phyloP scores from a whole-genome alignment of 2,888 invertebrate genomes.

The Junonia oenone region DNA sequence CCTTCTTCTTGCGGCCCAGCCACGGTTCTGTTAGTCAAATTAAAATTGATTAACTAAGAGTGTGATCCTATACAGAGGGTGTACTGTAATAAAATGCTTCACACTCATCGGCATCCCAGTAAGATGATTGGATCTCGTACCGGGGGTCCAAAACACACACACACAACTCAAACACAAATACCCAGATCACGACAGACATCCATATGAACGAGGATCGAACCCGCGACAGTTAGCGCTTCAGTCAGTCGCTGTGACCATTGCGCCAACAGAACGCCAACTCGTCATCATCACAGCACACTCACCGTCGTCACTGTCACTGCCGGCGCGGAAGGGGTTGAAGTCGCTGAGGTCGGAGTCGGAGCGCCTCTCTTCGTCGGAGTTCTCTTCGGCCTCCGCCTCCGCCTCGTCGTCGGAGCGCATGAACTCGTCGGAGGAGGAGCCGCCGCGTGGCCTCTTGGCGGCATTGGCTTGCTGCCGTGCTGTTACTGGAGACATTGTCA shows the following conservation, averaged over 20 bases:
- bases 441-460: slow-evolving; percentile 73
- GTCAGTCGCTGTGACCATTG: too few species aligned
- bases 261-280: too few species aligned
- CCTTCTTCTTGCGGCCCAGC: slow-evolving; percentile 84
- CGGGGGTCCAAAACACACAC: too few species aligned
- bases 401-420: slow-evolving; percentile 79
- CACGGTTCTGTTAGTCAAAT: slow-evolving; percentile 83
- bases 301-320: slow-evolving; percentile 89
- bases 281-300: too few species aligned
- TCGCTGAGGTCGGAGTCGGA: slow-evolving; percentile 81
- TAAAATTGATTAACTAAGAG: background rate
- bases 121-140: too few species aligned
- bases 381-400: slow-evolving; percentile 64
- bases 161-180: too few species aligned
- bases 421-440: slow-evolving; percentile 83
- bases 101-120: too few species aligned
- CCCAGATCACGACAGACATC: too few species aligned
- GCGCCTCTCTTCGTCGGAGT: slow-evolving; percentile 45
- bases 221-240: too few species aligned
- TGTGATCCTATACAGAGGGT: background rate
- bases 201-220: too few species aligned
- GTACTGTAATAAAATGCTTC: background rate
- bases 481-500: slow-evolving; percentile 49
- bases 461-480: slow-evolving; percentile 62
- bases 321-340: slow-evolving; percentile 93